Percentiles rank a stretch among this genome's conserved stretches.
These are phyloP conservation scores for Argyresthia albistria DNA, from an alignment of 2,888 invertebrate genomes.

Conservation along the genomic window DNA sequence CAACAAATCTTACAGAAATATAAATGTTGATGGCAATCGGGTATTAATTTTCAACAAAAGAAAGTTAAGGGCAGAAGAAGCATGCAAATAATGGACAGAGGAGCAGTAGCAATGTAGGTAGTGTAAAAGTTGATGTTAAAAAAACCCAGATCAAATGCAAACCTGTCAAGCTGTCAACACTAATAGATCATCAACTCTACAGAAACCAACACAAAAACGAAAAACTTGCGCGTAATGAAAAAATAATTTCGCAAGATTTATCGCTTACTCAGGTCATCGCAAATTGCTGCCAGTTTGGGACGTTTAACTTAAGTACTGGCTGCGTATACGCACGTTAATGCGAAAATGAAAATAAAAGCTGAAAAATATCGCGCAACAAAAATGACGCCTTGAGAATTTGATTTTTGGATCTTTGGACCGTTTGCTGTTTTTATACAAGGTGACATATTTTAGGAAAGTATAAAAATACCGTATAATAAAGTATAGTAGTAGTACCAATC, in stretches of 20 bases:
- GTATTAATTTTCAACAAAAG: no score
- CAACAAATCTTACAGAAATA: no score
- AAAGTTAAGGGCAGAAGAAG: no score
- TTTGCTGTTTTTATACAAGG: no score
- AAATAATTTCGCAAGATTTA: constrained; percentile 67
- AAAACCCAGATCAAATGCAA: constrained; percentile 1
- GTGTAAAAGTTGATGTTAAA: neutral
- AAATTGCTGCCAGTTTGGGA: constrained; percentile 63
- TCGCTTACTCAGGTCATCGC: constrained; percentile 61
- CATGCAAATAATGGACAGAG: no score
- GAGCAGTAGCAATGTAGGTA: no score
- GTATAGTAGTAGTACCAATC: no score
- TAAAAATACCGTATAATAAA: no score
- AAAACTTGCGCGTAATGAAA: constrained; percentile 42
- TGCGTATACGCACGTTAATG: constrained; percentile 35
- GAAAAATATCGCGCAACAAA: neutral
- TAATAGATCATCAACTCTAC: constrained; percentile 56
- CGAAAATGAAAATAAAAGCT: neutral
- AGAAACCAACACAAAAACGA: constrained; percentile 16
- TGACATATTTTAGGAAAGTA: no score
- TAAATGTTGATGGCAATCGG: no score
- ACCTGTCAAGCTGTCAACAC: constrained; percentile 19
- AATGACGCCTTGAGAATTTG: neutral
- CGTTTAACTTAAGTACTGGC: constrained; percentile 65
- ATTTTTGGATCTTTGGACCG: neutral